Evolutionary conservation across 1,140 invertebrate genomes (phyloP), one percentile per base, ranked within the genome.

Genomic region (Ptiloglossa arizonensis): DNA sequence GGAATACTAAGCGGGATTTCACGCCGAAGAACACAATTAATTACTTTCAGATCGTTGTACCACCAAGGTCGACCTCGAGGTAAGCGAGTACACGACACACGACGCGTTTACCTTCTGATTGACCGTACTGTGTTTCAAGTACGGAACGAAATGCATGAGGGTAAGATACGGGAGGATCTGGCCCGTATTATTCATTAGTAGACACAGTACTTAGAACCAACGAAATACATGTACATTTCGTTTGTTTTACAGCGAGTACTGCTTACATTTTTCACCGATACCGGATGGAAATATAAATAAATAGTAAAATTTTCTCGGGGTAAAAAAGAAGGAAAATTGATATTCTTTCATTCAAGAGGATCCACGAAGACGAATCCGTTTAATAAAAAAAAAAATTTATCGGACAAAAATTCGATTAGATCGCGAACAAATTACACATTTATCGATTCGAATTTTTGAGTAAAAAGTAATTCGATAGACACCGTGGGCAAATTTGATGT

Each of bases 31-130:
- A 56, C 50, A 67, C 50, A 50, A 74, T 74, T 74, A 76, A 76
- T 76, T 76, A 76, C 54, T 76, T 48, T 69, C 73, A 57, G 73
- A 76, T 76, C 64, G 44, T 76, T 76, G 73, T 76, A 69, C 64
- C 41, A 48, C 54, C 73, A 76, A 76, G 73, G 73, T 68, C 73
- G 54, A 68, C 41, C 54, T 76, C 73, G 64, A 76, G 73, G 73
- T 44, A 46, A 76, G 41, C 73, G 32, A 69, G 73, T 69, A 24
- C 54, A 69, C 54, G 57, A 68, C 54, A 38, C 63, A 38, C 19
- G 19, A 38, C 41, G 32, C 54, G 64, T 69, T 69, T 56, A 48
- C 73, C 73, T 69, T 69, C 38, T 44, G 64, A 68, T 68, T 69
- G 52, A 50, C 41, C 64, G 22, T 76, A 24, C n/a, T 48, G 29